Evolutionary conservation across 1,140 invertebrate species (phyloP), one percentile per base, ranked within the genome.

Genomic region (Eumaeus atala): DNA sequence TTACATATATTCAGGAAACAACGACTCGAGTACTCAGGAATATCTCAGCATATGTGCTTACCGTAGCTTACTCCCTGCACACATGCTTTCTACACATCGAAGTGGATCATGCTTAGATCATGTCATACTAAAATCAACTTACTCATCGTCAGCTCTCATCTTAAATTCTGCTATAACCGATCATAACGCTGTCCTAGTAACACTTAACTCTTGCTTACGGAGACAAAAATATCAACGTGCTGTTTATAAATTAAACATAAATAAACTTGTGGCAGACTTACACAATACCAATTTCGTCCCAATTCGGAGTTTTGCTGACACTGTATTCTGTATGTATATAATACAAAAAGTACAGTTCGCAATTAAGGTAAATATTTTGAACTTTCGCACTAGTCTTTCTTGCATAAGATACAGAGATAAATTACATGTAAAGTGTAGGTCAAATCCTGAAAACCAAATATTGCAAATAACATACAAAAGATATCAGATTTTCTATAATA

Each of bases 161-260:
- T 5, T 48, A 18, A 48, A 48, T 4, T 28, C 17, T 10, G n/a
- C 47, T 28, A 48, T 48, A 48, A 48, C 47, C 17, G 47, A 48
- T 48, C 47, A 48, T 28, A 48, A 48, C n/a, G 47, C 47, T 48
- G 47, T 48, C 18, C 28, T 48, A 48, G 16, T 48, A 48, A 48
- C 17, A 48, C 11, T 48, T 21, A 28, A 48, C 28, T 28, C 5
- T 48, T 11, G 47, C 17, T n/a, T 48, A 21, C 18, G 18, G 11
- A 48, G 47, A n/a, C 47, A 48, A 11, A 48, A 48, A 48, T 18
- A 38, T 48, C 1, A 21, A 9, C 47, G 18, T 11, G 17, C 28
- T 5, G 28, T 28, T 18, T 48, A 17, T 48, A 48, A 48, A 9
- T 48, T 48, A 48, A 48, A 48, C 11, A 33, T 48, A 9, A 48